These are phyloP conservation scores for Temnopleurus reevesii DNA, from an alignment of 53 echinoderm and acorn worm species.

Conservation along the genomic window DNA sequence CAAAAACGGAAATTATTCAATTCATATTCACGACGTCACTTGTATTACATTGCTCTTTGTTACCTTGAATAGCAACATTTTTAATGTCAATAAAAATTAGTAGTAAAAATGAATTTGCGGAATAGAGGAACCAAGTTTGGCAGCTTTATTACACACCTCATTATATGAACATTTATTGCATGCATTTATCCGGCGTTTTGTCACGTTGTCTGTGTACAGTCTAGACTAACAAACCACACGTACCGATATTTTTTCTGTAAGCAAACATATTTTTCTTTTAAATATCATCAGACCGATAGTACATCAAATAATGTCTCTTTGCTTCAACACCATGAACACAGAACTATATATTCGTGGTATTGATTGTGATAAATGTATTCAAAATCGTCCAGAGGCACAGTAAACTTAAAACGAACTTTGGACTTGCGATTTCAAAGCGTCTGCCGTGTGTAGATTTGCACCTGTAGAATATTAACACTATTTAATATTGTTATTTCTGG, in stretches of 20 bases:
- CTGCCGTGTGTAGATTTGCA: conserved; percentile 7
- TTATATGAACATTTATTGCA: neutral
- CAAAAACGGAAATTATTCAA: too few relatives aligned
- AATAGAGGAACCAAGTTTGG: neutral
- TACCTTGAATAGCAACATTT: too few relatives aligned
- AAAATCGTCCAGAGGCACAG: neutral
- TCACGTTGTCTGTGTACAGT: neutral
- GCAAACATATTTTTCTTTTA: neutral
- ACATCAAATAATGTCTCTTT: neutral
- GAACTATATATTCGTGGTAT: neutral
- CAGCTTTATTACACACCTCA: neutral
- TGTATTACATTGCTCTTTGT: too few relatives aligned
- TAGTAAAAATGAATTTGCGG: neutral
- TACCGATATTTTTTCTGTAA: neutral
- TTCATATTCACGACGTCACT: too few relatives aligned
- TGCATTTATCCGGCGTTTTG: neutral
- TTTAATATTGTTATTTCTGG: conserved; percentile 20
- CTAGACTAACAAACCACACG: neutral
- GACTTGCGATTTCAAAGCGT: neutral
- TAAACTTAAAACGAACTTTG: conserved; percentile 14
- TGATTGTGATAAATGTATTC: neutral
- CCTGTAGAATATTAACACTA: conserved; percentile 6
- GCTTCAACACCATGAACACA: neutral
- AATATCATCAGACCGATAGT: neutral
- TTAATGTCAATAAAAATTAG: neutral